These are phyloP conservation scores for Macrochelys suwanniensis DNA, from an alignment of 2,797 vertebrate genomes.

Conservation along the genomic window DNA sequence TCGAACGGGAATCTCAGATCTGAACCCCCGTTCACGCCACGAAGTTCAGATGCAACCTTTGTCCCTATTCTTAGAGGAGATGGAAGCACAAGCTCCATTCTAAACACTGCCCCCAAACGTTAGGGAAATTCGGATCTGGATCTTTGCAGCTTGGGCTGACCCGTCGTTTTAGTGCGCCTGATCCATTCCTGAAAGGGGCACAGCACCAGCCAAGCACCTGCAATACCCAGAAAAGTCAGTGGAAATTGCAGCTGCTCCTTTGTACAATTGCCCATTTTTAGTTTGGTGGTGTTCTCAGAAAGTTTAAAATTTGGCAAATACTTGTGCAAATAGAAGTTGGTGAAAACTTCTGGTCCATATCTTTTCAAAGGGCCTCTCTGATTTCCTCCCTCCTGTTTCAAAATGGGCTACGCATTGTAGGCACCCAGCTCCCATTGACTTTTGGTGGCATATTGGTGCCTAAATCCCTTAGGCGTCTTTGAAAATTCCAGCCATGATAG, in stretches of 20 bases:
- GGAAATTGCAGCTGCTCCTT: not conserved
- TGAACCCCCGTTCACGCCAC: not conserved
- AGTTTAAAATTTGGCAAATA: not conserved
- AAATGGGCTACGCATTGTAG: not conserved
- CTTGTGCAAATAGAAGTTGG: not conserved
- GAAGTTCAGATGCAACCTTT: not conserved
- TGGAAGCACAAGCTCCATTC: not conserved
- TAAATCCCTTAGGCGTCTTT: not conserved
- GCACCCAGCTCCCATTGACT: not conserved
- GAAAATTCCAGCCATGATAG: not conserved
- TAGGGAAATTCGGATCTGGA: rapidly evolving
- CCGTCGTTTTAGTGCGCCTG: not conserved
- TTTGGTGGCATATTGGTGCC: not conserved
- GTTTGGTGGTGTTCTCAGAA: not conserved
- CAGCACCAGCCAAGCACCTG: not conserved
- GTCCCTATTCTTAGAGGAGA: not conserved
- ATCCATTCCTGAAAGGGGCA: not conserved
- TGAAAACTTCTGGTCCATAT: not conserved
- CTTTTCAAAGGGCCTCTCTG: not conserved
- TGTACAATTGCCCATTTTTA: not conserved
- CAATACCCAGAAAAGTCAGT: not conserved
- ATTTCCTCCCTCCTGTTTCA: not conserved
- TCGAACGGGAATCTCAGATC: not conserved
- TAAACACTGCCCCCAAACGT: not conserved
- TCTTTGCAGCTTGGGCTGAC: not conserved